Percentiles rank a stretch among this genome's conserved stretches.
Evolutionary conservation across 1,140 invertebrate species (phyloP).

Genomic region (Bombus vancouverensis): DNA sequence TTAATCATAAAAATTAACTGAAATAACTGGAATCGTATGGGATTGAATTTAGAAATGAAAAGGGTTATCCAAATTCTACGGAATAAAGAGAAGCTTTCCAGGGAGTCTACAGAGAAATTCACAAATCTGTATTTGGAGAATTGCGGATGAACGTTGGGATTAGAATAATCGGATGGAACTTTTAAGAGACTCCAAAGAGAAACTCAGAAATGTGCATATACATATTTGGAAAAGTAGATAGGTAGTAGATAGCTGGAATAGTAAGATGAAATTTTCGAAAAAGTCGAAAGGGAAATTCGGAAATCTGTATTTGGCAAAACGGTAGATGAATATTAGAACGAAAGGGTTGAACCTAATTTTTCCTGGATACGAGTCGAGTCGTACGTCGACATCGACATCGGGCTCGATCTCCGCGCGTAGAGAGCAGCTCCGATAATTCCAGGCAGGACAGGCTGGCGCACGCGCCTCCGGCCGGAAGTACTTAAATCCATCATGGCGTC

Average conservation of each 20-base stretch:
- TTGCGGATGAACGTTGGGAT: neutral
- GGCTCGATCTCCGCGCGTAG: constrained; percentile 52
- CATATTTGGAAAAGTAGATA: neutral
- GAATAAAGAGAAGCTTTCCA: neutral
- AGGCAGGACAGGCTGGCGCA: constrained; percentile 68
- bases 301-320: neutral
- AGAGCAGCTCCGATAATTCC: constrained; percentile 67
- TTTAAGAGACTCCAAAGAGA: neutral
- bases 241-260: neutral
- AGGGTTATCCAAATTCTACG: neutral
- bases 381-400: constrained; percentile 45
- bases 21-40: neutral
- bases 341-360: neutral
- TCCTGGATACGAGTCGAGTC: neutral
- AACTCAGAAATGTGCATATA: neutral
- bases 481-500: constrained; percentile 79
- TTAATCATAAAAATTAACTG: neutral
- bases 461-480: constrained; percentile 76
- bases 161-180: neutral
- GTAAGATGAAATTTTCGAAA: neutral
- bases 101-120: neutral
- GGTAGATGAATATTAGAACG: no score
- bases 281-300: neutral
- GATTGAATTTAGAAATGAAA: neutral
- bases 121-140: neutral